These are phyloP conservation scores for Mesorhabditis belari DNA, from an alignment of 2,888 invertebrate genomes.

Conservation along the genomic window DNA sequence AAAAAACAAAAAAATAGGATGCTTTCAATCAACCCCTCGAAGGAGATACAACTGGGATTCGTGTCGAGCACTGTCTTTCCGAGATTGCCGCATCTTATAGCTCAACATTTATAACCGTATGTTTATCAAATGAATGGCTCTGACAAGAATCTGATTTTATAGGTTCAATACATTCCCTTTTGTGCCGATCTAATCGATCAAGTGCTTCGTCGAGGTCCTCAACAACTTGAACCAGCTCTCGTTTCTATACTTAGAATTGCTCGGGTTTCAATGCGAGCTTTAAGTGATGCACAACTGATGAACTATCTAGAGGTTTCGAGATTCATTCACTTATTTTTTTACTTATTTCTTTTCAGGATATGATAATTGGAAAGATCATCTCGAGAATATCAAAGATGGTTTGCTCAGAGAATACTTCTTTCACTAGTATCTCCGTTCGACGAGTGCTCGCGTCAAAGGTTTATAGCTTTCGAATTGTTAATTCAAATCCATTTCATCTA, in stretches of 20 bases:
- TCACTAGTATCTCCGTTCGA: conserved; percentile 64
- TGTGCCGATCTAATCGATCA: conserved; percentile 73
- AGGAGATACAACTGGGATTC: conserved; percentile 74
- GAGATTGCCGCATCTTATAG: conserved; percentile 80
- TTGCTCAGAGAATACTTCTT: conserved; percentile 71
- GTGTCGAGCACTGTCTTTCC: conserved; percentile 82
- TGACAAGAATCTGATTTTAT: not conserved
- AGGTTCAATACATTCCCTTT: conserved; percentile 75
- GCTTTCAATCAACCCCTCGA: conserved; percentile 52
- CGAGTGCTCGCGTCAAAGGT: conserved; percentile 5
- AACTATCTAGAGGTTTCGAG: conserved; percentile 71
- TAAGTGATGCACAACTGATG: conserved; percentile 78
- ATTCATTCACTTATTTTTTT: not conserved
- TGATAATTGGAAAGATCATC: conserved; percentile 73
- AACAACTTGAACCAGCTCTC: conserved; percentile 78
- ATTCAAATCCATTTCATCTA: not conserved
- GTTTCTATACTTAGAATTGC: conserved; percentile 75
- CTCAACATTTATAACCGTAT: conserved; percentile 71
- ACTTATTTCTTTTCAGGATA: conserved; percentile 64
- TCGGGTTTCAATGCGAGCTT: conserved; percentile 72
- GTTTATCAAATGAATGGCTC: not conserved
- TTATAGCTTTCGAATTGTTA: not conserved
- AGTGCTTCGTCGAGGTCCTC: conserved; percentile 73
- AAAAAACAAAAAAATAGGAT: conserved; percentile 7
- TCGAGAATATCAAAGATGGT: conserved; percentile 75